phyloP scores from a whole-genome alignment of 1,140 invertebrate species.

The Drosophila santomea region DNA sequence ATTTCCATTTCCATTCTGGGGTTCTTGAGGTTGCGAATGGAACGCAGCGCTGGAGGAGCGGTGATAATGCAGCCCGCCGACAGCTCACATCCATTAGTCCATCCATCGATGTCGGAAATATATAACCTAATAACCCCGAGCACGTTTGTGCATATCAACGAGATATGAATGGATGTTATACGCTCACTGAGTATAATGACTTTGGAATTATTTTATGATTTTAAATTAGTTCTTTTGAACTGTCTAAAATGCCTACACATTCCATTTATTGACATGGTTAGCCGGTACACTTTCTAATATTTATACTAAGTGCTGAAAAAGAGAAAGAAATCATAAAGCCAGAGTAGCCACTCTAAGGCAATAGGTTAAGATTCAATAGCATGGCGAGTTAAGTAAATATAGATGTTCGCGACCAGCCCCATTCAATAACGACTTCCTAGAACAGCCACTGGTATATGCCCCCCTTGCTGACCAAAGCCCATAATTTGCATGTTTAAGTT shows the following conservation, averaged over 20 bases:
- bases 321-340: too few relatives aligned
- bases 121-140: background rate
- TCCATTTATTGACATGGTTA: too few relatives aligned
- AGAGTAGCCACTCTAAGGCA: background rate
- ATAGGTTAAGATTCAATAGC: background rate
- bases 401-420: slow-evolving; percentile 30
- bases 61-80: slow-evolving; percentile 64
- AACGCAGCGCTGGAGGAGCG: slow-evolving; percentile 46
- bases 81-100: slow-evolving; percentile 29
- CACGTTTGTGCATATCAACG: background rate
- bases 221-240: too few relatives aligned
- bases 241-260: too few relatives aligned
- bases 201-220: too few relatives aligned
- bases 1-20: background rate
- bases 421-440: slow-evolving; percentile 34
- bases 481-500: slow-evolving; percentile 56
- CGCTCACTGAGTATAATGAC: too few relatives aligned
- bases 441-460: slow-evolving; percentile 10
- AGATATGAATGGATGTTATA: too few relatives aligned
- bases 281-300: too few relatives aligned
- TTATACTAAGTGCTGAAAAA: too few relatives aligned
- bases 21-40: slow-evolving; percentile 36
- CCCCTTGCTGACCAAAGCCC: slow-evolving; percentile 5
- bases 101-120: slow-evolving; percentile 19
- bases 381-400: slow-evolving; percentile 23